phyloP scores from a whole-genome alignment of 2,113 vertebrate genomes.

The Nipponia nippon region DNA sequence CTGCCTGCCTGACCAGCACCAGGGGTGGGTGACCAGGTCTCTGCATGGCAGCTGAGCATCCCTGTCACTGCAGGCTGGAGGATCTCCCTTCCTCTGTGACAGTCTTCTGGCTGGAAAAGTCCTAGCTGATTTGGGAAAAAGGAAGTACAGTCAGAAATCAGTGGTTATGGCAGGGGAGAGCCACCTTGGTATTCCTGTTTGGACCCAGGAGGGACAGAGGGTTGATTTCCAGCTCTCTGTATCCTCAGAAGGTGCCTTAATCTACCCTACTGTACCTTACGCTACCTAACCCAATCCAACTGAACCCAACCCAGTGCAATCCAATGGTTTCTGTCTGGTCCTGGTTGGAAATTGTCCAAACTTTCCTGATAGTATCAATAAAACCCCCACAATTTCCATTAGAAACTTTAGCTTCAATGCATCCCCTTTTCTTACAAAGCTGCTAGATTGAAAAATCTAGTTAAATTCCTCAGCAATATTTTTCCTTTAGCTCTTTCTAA shows the following conservation, averaged over 20 bases:
- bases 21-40: not conserved
- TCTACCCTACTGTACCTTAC: not conserved
- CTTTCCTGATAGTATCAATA: not conserved
- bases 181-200: not conserved
- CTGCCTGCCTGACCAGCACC: not conserved
- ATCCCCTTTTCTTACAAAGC: not conserved
- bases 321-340: not conserved
- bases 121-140: not conserved
- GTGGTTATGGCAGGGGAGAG: not conserved
- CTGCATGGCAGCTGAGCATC: not conserved
- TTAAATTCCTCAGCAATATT: not conserved
- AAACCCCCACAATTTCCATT: accelerated
- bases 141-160: not conserved
- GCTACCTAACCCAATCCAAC: not conserved
- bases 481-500: not conserved
- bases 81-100: not conserved
- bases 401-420: not conserved
- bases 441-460: not conserved
- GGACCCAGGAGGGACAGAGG: not conserved
- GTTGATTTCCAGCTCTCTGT: not conserved
- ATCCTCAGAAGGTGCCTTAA: not conserved
- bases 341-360: not conserved
- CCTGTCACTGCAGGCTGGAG: not conserved
- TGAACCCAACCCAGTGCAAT: not conserved
- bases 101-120: not conserved